A percentile compares a stretch with the other conserved stretches of the same genome.
These are phyloP conservation scores for Caenorhabditis sp. DNA, from an alignment of 2,888 invertebrate species.

Conservation along the genomic window DNA sequence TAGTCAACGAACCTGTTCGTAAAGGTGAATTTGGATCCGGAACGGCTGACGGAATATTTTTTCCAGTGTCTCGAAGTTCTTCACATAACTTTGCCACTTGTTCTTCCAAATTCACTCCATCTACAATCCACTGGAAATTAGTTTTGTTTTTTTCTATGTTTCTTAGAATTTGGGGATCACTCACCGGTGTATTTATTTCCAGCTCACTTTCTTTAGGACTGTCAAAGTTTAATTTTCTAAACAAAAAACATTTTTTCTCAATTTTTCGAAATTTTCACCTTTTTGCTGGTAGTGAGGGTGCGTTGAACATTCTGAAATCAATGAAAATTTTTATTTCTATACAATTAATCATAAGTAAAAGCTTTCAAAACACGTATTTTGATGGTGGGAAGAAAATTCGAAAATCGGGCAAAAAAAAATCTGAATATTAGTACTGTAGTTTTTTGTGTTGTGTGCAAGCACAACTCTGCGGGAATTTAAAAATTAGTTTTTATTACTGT, in stretches of 20 bases:
- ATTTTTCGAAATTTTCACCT: not conserved
- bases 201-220: not conserved
- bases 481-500: conserved; percentile 4
- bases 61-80: not conserved
- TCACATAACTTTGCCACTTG: conserved; percentile 8
- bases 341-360: not conserved
- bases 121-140: conserved; percentile 17
- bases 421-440: not conserved
- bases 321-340: not conserved
- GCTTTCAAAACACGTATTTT: not conserved
- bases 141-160: not conserved
- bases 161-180: too few species aligned
- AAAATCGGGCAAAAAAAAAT: not conserved
- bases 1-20: conserved; percentile 19
- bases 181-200: not conserved
- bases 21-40: conserved; percentile 19
- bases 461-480: not conserved
- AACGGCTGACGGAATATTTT: not conserved
- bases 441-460: not conserved
- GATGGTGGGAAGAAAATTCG: not conserved
- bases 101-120: conserved; percentile 10
- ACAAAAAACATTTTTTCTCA: not conserved
- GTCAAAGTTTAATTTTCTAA: not conserved
- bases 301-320: not conserved
- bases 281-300: not conserved